A percentile compares a stretch with the other conserved stretches of the same genome.
Conservation (phyloP, 2,888 invertebrate species). For the Volucella zonaria region DNA sequence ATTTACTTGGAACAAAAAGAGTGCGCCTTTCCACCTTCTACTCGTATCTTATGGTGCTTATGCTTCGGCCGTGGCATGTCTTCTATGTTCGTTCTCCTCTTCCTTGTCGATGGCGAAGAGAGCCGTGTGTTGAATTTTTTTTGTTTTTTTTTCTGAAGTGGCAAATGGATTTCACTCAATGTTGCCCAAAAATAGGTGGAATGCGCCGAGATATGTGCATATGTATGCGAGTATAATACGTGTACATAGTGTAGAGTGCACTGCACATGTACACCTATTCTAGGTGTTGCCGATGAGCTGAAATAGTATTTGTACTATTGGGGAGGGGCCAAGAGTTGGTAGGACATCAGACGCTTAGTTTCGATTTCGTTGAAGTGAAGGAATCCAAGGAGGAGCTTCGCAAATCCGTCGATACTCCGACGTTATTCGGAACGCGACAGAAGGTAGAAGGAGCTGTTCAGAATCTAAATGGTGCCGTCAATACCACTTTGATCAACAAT, state of each 20-base stretch:
- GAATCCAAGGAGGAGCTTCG: too few species aligned
- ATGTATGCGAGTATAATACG: too few species aligned
- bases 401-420: too few species aligned
- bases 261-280: constrained; percentile 11
- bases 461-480: too few species aligned
- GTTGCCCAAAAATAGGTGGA: constrained; percentile 39
- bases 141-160: constrained; percentile 10
- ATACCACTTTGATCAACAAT: too few species aligned
- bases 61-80: not conserved
- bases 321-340: too few species aligned
- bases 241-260: not conserved
- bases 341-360: too few species aligned
- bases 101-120: constrained; percentile 10
- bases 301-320: not conserved
- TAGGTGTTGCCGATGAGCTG: constrained; percentile 38
- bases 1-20: constrained; percentile 28
- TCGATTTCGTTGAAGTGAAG: too few species aligned
- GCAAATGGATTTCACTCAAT: constrained; percentile 46
- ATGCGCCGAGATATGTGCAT: too few species aligned
- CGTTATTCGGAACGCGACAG: too few species aligned
- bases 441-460: too few species aligned
- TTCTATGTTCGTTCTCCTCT: constrained; percentile 3
- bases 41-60: not conserved
- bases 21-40: constrained; percentile 26
- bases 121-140: not conserved